Conservation (phyloP, 1,140 invertebrate genomes). For the Euwallacea similis region DNA sequence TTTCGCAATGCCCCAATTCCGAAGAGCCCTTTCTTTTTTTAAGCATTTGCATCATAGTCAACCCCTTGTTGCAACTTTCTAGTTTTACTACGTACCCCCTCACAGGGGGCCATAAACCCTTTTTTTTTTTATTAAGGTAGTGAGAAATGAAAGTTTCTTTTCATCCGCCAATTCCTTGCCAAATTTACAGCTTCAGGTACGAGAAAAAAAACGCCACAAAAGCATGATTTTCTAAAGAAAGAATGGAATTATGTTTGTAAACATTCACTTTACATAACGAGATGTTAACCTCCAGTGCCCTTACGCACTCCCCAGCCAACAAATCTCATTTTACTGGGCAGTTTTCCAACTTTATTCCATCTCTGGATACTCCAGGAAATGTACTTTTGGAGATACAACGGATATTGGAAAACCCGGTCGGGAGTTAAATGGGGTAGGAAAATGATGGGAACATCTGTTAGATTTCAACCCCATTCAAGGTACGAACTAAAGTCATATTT, state of each 20-base stretch:
- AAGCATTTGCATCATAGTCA: slow-evolving; percentile 6
- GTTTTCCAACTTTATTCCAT: slow-evolving; percentile 22
- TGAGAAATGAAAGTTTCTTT: neutral
- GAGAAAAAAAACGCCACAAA: too few species aligned
- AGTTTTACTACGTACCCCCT: neutral
- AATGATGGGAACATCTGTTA: too few species aligned
- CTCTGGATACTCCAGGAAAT: neutral
- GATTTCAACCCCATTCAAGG: too few species aligned
- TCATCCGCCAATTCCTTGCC: too few species aligned
- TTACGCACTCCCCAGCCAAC: slow-evolving; percentile 25
- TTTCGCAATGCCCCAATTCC: too few species aligned
- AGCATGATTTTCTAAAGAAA: too few species aligned
- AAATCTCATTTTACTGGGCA: slow-evolving; percentile 32
- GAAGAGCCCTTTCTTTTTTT: slow-evolving; percentile 9
- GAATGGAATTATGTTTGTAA: slow-evolving; percentile 37
- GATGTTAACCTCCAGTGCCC: slow-evolving; percentile 48
- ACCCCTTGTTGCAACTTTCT: slow-evolving; percentile 3
- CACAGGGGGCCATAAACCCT: neutral
- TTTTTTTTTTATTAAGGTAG: neutral
- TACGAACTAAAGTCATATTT: too few species aligned
- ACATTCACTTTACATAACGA: slow-evolving; percentile 54
- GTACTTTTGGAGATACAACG: too few species aligned
- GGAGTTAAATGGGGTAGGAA: too few species aligned
- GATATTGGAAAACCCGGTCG: too few species aligned
- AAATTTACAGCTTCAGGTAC: too few species aligned